phyloP scores from a whole-genome alignment of 2,888 invertebrate species.

The Amiota mariae region DNA sequence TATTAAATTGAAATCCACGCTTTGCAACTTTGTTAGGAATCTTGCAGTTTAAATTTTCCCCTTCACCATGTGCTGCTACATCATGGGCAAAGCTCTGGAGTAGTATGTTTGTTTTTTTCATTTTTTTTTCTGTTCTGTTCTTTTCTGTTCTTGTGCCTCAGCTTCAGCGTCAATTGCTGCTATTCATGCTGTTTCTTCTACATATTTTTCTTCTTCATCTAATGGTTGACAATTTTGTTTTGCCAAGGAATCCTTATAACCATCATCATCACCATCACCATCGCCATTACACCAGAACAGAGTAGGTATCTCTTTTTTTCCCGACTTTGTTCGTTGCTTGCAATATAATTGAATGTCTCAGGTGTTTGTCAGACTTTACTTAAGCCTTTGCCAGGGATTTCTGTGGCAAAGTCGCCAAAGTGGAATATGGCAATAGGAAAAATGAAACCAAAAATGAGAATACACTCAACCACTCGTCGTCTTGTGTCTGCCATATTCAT shows the following conservation, averaged over 20 bases:
- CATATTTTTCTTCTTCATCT: constrained; percentile 33
- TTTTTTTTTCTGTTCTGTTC: constrained; percentile 26
- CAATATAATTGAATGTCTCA: constrained; percentile 70
- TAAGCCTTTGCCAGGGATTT: constrained; percentile 59
- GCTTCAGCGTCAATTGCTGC: constrained; percentile 16
- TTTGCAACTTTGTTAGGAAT: constrained; percentile 49
- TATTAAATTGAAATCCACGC: constrained; percentile 68
- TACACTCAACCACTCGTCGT: neutral
- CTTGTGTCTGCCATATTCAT: neutral
- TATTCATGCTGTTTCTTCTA: constrained; percentile 3
- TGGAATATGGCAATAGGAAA: constrained; percentile 27
- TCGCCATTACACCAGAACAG: no score
- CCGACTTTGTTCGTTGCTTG: constrained; percentile 33
- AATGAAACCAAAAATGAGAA: constrained; percentile 11
- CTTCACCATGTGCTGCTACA: no score
- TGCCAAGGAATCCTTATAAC: constrained; percentile 42
- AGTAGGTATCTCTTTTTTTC: neutral
- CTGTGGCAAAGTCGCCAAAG: constrained; percentile 18
- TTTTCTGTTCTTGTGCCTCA: neutral
- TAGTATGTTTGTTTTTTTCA: neutral
- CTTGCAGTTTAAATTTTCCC: constrained; percentile 49
- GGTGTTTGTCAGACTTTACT: constrained; percentile 72
- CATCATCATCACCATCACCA: no score
- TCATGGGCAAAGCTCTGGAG: no score
- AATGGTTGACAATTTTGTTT: constrained; percentile 60